phyloP scores from a whole-genome alignment of 2,888 invertebrate genomes.

The Acanthosepion pharaonis region DNA sequence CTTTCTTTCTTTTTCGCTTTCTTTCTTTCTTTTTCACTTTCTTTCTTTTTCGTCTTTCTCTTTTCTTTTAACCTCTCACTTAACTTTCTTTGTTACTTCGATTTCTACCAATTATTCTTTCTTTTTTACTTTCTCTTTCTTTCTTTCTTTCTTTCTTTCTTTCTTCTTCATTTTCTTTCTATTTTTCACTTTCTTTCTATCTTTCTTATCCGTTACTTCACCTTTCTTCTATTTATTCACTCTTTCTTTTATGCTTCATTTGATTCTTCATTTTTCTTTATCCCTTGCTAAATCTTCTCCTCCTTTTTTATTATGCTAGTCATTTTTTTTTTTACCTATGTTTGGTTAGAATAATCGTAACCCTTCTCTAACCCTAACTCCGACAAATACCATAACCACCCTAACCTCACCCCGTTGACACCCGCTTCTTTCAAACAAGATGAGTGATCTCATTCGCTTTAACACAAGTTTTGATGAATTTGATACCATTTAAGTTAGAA shows the following conservation, averaged over 20 bases:
- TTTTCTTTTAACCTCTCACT: no score
- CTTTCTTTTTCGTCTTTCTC: no score
- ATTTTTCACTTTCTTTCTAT: no score
- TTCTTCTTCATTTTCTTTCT: no score
- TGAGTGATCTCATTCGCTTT: background rate
- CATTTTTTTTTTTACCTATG: background rate
- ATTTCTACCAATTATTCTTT: no score
- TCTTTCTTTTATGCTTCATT: background rate
- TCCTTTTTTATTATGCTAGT: background rate
- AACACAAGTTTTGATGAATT: conserved; percentile 11
- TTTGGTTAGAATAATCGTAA: background rate
- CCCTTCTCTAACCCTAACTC: background rate
- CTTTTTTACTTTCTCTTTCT: no score
- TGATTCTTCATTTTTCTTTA: no score
- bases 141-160: no score
- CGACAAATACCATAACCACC: background rate
- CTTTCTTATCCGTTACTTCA: no score
- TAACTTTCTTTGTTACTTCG: no score
- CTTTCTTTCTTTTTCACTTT: no score
- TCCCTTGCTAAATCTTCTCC: background rate
- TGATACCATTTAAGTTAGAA: background rate
- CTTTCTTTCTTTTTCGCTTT: no score
- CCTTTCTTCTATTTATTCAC: background rate
- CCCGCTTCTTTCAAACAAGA: background rate
- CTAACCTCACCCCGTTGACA: background rate